Conservation (phyloP, 2,888 invertebrate genomes). For the Polyploca ridens region DNA sequence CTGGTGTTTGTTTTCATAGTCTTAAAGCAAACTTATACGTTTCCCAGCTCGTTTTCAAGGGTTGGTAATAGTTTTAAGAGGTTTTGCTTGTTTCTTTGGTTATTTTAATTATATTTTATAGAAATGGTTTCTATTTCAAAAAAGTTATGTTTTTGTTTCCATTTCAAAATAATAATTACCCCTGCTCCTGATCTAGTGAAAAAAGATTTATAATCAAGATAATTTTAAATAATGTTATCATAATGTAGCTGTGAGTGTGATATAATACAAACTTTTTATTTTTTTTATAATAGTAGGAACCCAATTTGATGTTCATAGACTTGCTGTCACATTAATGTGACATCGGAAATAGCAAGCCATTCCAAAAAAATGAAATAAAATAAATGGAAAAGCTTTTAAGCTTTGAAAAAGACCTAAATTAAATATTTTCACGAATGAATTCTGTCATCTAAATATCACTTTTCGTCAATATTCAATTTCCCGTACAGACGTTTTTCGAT, state of each 20-base stretch:
- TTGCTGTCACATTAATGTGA: background rate
- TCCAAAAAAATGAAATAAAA: background rate
- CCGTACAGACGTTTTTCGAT: slow-evolving; percentile 12
- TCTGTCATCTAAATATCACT: slow-evolving; percentile 12
- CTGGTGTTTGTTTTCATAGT: slow-evolving; percentile 51
- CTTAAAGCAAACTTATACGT: slow-evolving; percentile 45
- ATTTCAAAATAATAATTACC: background rate
- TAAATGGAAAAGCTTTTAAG: slow-evolving; percentile 8
- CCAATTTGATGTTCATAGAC: no score
- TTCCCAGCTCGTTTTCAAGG: slow-evolving; percentile 34
- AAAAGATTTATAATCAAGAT: no score
- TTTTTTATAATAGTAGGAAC: no score
- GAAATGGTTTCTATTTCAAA: background rate
- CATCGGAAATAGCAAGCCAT: background rate
- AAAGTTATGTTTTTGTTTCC: background rate
- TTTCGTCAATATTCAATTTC: slow-evolving; percentile 15
- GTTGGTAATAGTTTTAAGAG: slow-evolving; percentile 1
- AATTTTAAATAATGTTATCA: no score
- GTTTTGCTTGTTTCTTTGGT: background rate
- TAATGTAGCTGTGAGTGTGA: no score
- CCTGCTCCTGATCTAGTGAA: no score
- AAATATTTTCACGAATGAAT: slow-evolving; percentile 11
- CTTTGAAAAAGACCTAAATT: background rate
- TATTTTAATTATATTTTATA: background rate
- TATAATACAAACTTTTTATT: no score